Base-by-base conservation (phyloP, 2,797 vertebrate genomes). In the Falco peregrinus region DNA sequence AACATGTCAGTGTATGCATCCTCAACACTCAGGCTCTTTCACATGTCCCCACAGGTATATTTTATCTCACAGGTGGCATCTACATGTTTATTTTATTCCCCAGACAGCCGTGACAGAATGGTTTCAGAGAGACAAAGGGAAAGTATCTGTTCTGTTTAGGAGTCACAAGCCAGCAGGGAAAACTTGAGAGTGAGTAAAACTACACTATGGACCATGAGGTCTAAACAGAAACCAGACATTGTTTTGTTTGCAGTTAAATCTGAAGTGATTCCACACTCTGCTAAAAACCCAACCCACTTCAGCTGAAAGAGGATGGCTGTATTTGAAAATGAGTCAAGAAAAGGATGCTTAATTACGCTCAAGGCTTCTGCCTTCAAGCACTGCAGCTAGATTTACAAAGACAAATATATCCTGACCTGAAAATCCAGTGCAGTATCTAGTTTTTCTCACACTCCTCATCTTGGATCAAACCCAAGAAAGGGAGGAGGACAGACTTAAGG, bases 391-490 rank as follows among this genome's bases (percentile, higher is more conserved):
- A 47, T n/a, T 75, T 84, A 90, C 39, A 80, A 50, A 88, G 74
- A 51, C 43, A 94, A 93, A 69, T 61, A 83, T 12, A 91, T 17
- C 29, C 71, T 68, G 68, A 77, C 78, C 64, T 87, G 84, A 90
- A 87, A 95, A 89, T 71, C 78, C 77, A 80, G 91, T 90, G 76
- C 18, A 78, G 31, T 59, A 69, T 63, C 61, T 94, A 59, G 11
- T 59, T 94, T 93, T 92, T 93, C 78, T 93, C 75, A 87, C 74
- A 41, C 20, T 91, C 84, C 67, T 87, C 26, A 43, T 63, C 48
- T 87, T 78, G 9, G 9, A 74, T 85, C 43, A 89, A 80, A 53
- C 19, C 51, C 80, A 84, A 87, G 78, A 84, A 91, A 87, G 45
- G 29, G n/a, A 87, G 43, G 41, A 89, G 57, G 75, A 89, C 18